Base-by-base conservation (phyloP, 1,140 invertebrate species). In the Drosophila funebris region DNA sequence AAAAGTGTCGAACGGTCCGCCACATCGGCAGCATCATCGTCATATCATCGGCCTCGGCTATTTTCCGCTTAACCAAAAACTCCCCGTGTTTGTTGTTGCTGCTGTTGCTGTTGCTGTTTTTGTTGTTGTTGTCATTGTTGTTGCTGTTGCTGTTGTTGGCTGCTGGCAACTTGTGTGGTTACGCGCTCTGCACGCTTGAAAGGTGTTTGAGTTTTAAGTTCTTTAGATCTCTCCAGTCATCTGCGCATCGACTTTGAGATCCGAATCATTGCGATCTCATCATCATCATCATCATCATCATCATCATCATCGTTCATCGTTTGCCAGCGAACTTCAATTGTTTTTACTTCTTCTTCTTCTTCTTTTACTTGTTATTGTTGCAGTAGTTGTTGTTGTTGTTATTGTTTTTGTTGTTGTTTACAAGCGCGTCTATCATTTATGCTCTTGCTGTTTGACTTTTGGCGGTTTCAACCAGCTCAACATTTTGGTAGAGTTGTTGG, bases 141-240 rank as follows among this genome's bases (percentile, higher is more conserved):
- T 53, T 56, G 29, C 8, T 69, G 46, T 36, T 64, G 68, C 24
- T 63, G 67, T 29, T 72, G 62, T 52, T 66, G 44, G 36, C 53
- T 48, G 70, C 22, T 60, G 70, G 61, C 64, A 73, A 73, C 71
- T 73, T 73, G 71, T 73, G 71, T 73, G 71, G 71, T 73, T 73
- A 73, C 71, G 71, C 69, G 73, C 53, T 72, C 73, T 67, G 69
- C 70, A 72, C 76, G 76, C 76, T 78, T 87, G 82, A 87, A 87
- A 87, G 78, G 82, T 87, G 82, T 87, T 87, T 87, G 82, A 87
- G 82, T 88, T 84, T 87, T 76, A 78, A 87, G 82, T 88, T 87
- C 82, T 87, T 87, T 87, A 88, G 82, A 87, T 87, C 82, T 87
- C 82, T 87, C 74, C 74, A 87, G 82, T 87, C 82, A 87, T 87